Percentiles rank a stretch among this genome's conserved stretches.
phyloP scores from a whole-genome alignment of 2,113 vertebrate genomes.

The Pangasianodon gigas region DNA sequence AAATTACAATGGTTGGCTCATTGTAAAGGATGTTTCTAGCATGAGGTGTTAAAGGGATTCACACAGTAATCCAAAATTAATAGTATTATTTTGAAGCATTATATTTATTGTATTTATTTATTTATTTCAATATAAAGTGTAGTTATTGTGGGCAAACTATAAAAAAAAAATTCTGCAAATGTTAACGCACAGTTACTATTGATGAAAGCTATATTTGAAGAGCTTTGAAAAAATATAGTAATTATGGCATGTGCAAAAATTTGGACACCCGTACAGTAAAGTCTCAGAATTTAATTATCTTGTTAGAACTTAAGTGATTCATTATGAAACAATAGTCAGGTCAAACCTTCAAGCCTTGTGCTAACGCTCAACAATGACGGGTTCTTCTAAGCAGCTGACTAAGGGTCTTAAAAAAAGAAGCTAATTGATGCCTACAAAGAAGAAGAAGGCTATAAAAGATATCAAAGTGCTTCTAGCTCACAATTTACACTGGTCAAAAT shows the following conservation, averaged over 20 bases:
- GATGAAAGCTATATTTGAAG: neutral
- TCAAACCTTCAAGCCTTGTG: neutral
- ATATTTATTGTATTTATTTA: too few species aligned
- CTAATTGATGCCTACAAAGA: neutral
- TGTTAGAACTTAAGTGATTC: neutral
- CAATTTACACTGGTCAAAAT: neutral
- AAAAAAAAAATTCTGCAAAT: too few species aligned
- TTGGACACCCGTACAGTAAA: neutral
- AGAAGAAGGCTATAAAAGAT: neutral
- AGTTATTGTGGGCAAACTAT: too few species aligned
- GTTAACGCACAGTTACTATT: neutral
- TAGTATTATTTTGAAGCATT: too few species aligned
- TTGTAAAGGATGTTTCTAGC: too few species aligned
- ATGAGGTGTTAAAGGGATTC: too few species aligned
- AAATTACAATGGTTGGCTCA: too few species aligned
- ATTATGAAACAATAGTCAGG: neutral
- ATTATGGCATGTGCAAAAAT: too few species aligned
- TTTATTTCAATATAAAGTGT: too few species aligned
- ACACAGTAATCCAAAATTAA: too few species aligned
- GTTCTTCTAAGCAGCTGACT: neutral
- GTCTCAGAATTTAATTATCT: neutral
- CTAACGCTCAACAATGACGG: neutral
- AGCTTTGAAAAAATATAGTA: neutral
- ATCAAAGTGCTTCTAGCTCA: neutral
- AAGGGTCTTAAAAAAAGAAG: neutral